These are phyloP conservation scores for Cyprinodon tularosa DNA, from an alignment of 2,113 vertebrate genomes.

Conservation along the genomic window DNA sequence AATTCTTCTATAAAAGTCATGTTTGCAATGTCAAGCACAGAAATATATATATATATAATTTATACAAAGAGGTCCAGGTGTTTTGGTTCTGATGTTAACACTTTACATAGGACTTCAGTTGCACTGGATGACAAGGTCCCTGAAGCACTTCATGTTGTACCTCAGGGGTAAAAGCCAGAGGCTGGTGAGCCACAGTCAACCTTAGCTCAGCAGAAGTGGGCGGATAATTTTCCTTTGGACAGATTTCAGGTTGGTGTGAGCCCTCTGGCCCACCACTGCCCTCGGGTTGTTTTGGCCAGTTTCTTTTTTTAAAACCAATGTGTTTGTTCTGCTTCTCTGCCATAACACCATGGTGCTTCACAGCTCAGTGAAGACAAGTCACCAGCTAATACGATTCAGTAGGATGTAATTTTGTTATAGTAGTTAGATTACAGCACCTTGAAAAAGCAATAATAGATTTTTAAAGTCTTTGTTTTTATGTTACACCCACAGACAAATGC, in stretches of 20 bases:
- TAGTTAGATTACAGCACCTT: background rate
- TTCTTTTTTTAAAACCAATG: constrained; percentile 18
- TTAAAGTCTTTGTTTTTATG: background rate
- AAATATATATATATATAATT: background rate
- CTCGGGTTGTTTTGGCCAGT: constrained; percentile 42
- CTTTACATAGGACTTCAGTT: constrained; percentile 24
- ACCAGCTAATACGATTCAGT: constrained; percentile 8
- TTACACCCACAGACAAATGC: background rate
- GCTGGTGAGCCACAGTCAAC: constrained; percentile 39
- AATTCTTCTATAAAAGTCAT: background rate
- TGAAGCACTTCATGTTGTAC: constrained; percentile 54
- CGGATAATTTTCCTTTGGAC: constrained; percentile 38
- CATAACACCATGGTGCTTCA: constrained; percentile 1
- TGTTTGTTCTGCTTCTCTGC: constrained; percentile 46
- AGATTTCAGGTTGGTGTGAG: constrained; percentile 39
- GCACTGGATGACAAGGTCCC: constrained; percentile 29
- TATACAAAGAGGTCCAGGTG: background rate
- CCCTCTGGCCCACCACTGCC: constrained; percentile 34
- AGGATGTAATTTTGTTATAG: background rate
- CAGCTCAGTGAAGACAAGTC: constrained; percentile 16
- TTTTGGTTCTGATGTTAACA: constrained; percentile 1
- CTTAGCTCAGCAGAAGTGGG: constrained; percentile 24
- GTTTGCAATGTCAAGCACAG: too few species aligned
- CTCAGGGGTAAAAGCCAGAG: constrained; percentile 55
- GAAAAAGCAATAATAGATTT: background rate